phyloP scores from a whole-genome alignment of 2,797 vertebrate genomes.

The Delichon dasypus region DNA sequence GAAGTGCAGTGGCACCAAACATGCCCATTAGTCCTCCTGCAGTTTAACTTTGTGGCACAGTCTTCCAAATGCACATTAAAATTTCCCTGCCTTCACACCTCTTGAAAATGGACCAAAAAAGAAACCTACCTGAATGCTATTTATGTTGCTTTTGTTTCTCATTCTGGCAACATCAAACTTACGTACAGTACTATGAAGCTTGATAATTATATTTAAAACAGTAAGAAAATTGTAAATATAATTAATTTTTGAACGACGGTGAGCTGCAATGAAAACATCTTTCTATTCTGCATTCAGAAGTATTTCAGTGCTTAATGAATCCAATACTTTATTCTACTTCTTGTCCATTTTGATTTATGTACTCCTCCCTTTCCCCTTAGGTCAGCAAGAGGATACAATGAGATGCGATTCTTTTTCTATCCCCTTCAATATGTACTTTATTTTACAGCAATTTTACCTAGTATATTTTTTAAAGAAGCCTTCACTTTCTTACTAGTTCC shows the following conservation, averaged over 20 bases:
- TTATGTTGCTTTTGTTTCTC: not conserved
- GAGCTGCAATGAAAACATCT: not conserved
- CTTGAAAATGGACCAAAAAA: not conserved
- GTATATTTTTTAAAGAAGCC: not conserved
- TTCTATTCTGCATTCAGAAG: not conserved
- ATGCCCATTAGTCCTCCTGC: not conserved
- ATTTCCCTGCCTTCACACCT: not conserved
- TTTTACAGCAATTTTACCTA: not conserved
- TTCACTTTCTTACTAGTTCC: not conserved
- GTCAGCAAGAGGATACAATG: not conserved
- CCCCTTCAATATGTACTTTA: not conserved
- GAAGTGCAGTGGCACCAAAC: not conserved
- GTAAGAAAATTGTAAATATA: not conserved
- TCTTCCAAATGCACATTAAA: not conserved
- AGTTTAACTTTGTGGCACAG: not conserved
- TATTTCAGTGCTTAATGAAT: not conserved
- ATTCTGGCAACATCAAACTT: not conserved
- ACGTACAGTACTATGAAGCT: not conserved
- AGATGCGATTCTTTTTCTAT: not conserved
- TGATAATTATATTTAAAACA: not conserved
- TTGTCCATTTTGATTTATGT: not conserved
- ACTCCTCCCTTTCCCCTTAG: not conserved
- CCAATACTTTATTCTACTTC: not conserved
- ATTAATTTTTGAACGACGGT: not conserved
- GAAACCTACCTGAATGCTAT: not conserved